Base-by-base conservation (phyloP, 2,797 vertebrate species). In the Crenichthys baileyi region DNA sequence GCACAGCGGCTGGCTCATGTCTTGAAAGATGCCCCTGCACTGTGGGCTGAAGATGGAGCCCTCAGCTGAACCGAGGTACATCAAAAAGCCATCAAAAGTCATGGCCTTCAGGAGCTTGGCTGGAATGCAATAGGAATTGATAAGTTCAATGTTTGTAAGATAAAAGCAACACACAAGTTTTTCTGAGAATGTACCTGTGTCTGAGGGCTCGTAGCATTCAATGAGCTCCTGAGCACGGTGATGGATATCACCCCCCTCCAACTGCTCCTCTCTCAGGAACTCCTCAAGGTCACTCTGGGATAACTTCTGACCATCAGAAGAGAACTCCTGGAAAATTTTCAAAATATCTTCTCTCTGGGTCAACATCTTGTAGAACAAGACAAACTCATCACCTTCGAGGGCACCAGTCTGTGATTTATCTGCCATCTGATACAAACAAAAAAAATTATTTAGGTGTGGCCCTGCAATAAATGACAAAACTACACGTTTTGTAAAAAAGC, bases 321-420 rank as follows among this genome's bases (percentile, higher is more conserved):
- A 98, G 91, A 94, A 97, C n/a, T 94, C 92, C 90, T 95, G 96
- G 88, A 99, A 99, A 70, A 99, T 90, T 83, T 94, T 93, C 51
- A 96, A 92, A 1, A 98, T 92, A 20, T 99, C 98, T 26, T 96
- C 94, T 2, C 98, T 94, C 86, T 98, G 95, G 0, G 97, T 99
- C 83, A 99, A 83, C 85, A 97, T 96, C 90, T 98, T 98, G 90
- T 99, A 99, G 94, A 99, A 99, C 65, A 96, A 90, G 53, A 99
- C 97, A 41, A 99, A 99, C 90, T 99, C 98, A 7, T 99, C 96
- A 6, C 96, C 96, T 86, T 98, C 97, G 79, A 99, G 94, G 0
- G 96, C 95, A 0, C 96, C 96, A 0, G 97, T 96, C 84, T 96
- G 93, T 0, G 98, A 99, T 70, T 94, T 96, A 88, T 99, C 97